A percentile compares a stretch with the other conserved stretches of the same genome.
These are phyloP conservation scores for Athrips mouffetella DNA, from an alignment of 2,888 invertebrate species.

Conservation along the genomic window DNA sequence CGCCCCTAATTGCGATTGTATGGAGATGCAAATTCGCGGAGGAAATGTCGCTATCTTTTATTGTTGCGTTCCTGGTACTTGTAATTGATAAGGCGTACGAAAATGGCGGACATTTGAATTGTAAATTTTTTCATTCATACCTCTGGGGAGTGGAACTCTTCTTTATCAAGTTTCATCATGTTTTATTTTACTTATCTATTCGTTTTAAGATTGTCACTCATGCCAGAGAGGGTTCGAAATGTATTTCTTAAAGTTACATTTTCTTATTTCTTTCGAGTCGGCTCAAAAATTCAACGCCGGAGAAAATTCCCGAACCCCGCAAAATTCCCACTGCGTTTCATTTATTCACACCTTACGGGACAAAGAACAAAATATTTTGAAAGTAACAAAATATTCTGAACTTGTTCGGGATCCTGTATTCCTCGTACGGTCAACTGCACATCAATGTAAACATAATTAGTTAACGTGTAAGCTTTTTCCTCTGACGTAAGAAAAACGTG, in stretches of 20 bases:
- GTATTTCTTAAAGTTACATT: neutral
- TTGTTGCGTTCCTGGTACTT: slow-evolving; percentile 60
- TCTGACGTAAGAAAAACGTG: too few relatives aligned
- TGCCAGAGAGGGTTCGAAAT: neutral
- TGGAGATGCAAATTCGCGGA: slow-evolving; percentile 58
- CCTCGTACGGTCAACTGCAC: too few relatives aligned
- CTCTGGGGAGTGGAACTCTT: slow-evolving; percentile 30
- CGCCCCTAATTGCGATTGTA: slow-evolving; percentile 51
- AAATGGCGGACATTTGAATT: slow-evolving; percentile 54
- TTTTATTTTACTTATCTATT: slow-evolving; percentile 17
- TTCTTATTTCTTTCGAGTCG: neutral
- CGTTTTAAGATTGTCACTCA: slow-evolving; percentile 14
- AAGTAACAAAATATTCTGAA: slow-evolving; percentile 6
- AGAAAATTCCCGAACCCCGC: neutral
- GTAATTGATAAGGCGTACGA: slow-evolving; percentile 73
- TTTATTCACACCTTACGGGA: slow-evolving; percentile 4
- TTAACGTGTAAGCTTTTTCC: too few relatives aligned
- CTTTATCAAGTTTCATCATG: slow-evolving; percentile 16
- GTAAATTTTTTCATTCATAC: slow-evolving; percentile 57
- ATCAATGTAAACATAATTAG: too few relatives aligned
- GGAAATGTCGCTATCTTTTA: slow-evolving; percentile 53
- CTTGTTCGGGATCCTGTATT: too few relatives aligned
- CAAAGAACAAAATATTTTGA: slow-evolving; percentile 2
- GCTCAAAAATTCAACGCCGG: too few relatives aligned
- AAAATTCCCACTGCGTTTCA: slow-evolving; percentile 4